Evolutionary conservation across 2,888 invertebrate species (phyloP).

Genomic region (Helicoverpa assulta): DNA sequence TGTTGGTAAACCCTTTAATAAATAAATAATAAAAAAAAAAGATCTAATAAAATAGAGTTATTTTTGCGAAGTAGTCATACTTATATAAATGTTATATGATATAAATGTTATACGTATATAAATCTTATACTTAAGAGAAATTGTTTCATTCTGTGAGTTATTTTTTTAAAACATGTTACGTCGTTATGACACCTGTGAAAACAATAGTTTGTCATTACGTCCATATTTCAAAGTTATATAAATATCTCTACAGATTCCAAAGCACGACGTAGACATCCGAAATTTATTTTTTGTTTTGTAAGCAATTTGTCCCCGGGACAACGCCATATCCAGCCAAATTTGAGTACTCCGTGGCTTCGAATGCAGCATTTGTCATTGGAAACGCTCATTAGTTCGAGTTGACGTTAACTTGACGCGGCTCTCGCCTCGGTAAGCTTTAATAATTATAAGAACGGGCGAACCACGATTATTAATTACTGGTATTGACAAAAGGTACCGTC

Average conservation of each 20-base stretch:
- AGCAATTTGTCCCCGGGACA: conserved; percentile 53
- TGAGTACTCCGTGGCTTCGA: conserved; percentile 72
- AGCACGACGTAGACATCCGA: background rate
- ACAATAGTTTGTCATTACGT: background rate
- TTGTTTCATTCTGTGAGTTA: too few species aligned
- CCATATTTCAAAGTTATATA: background rate
- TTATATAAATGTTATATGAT: too few species aligned
- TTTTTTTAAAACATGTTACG: too few species aligned
- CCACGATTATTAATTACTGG: conserved; percentile 84
- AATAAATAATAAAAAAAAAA: too few species aligned
- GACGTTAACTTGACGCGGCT: conserved; percentile 87
- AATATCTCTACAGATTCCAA: background rate
- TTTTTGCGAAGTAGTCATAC: too few species aligned
- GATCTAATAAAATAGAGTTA: too few species aligned
- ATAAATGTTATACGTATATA: too few species aligned
- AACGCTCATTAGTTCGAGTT: conserved; percentile 87
- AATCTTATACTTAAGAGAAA: too few species aligned
- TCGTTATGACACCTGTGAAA: too few species aligned
- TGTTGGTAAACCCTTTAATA: too few species aligned
- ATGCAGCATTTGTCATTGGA: conserved; percentile 86
- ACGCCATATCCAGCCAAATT: conserved; percentile 75
- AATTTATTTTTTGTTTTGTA: conserved; percentile 12
- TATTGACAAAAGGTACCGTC: conserved; percentile 84
- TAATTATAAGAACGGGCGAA: conserved; percentile 84
- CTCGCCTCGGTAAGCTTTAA: conserved; percentile 84